A percentile compares a stretch with the other conserved stretches of the same genome.
These are phyloP conservation scores for Plecotus auritus DNA, from an alignment of 2,113 vertebrate genomes.

Conservation along the genomic window DNA sequence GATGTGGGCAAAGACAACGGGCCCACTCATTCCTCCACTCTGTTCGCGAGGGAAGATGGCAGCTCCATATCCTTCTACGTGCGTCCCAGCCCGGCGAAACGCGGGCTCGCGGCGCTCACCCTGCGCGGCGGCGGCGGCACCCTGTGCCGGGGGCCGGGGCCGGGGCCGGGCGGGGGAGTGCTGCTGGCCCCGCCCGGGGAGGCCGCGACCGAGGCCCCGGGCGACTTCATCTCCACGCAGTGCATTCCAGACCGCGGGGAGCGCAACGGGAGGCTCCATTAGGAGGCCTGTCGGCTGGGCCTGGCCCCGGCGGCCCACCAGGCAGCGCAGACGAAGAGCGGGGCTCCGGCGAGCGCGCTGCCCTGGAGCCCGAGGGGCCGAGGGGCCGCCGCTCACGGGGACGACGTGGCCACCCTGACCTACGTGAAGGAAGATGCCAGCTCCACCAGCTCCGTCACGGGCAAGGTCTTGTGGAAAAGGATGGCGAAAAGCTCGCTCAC, in stretches of 20 bases:
- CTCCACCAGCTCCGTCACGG: constrained; percentile 64
- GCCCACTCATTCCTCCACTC: constrained; percentile 56
- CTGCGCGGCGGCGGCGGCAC: constrained; percentile 83
- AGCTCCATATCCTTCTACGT: constrained; percentile 86
- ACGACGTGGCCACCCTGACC: constrained; percentile 85
- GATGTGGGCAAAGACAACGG: constrained; percentile 67
- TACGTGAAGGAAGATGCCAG: constrained; percentile 75
- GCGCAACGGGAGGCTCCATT: constrained; percentile 80
- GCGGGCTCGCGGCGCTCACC: constrained; percentile 83
- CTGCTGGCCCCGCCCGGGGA: constrained; percentile 84
- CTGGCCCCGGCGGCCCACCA: neutral
- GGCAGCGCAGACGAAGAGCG: neutral
- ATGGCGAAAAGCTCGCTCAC: constrained; percentile 85
- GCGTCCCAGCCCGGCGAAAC: constrained; percentile 84
- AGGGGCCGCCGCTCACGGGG: constrained; percentile 75
- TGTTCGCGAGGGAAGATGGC: constrained; percentile 77
- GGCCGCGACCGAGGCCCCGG: constrained; percentile 49
- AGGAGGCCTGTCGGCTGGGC: constrained; percentile 84
- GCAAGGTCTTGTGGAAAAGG: constrained; percentile 85
- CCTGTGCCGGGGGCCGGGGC: constrained; percentile 83
- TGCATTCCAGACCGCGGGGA: constrained; percentile 87
- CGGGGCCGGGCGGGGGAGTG: constrained; percentile 76
- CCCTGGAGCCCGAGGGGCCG: neutral
- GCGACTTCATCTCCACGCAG: constrained; percentile 83
- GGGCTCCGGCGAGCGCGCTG: neutral